Evolutionary conservation across 2,113 vertebrate species (phyloP).

Genomic region (Mirza zaza): DNA sequence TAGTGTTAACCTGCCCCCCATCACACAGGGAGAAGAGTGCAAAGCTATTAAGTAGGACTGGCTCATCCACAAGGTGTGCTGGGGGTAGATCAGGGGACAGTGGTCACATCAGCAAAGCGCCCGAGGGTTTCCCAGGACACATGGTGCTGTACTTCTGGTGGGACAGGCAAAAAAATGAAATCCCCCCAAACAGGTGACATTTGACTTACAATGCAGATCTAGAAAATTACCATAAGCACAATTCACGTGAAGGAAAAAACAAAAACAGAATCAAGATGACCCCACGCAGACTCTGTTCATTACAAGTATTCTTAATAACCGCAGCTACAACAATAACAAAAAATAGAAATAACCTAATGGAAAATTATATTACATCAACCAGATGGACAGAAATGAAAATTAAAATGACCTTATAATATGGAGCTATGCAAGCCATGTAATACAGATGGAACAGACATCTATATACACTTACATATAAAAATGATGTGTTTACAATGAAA

Average conservation of each 20-base stretch:
- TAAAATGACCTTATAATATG: accelerated
- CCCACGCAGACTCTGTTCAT: neutral
- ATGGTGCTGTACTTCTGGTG: accelerated
- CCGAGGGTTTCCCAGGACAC: neutral
- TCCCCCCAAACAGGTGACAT: neutral
- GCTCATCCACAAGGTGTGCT: neutral
- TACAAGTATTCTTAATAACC: neutral
- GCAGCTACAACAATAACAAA: neutral
- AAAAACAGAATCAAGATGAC: neutral
- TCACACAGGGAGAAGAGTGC: too few relatives aligned
- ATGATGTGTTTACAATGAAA: accelerated
- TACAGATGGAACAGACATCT: neutral
- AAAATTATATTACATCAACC: neutral
- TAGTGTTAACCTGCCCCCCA: too few relatives aligned
- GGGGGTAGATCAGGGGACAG: neutral
- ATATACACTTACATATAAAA: accelerated
- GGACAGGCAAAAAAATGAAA: neutral
- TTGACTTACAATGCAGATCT: neutral
- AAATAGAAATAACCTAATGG: neutral
- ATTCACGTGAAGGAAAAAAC: neutral
- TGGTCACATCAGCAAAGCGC: neutral
- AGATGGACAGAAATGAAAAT: neutral
- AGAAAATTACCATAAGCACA: neutral
- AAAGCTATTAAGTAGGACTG: neutral
- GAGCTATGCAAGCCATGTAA: accelerated